Base-by-base conservation (phyloP, 1,140 invertebrate genomes). In the Brachionus angularis region DNA sequence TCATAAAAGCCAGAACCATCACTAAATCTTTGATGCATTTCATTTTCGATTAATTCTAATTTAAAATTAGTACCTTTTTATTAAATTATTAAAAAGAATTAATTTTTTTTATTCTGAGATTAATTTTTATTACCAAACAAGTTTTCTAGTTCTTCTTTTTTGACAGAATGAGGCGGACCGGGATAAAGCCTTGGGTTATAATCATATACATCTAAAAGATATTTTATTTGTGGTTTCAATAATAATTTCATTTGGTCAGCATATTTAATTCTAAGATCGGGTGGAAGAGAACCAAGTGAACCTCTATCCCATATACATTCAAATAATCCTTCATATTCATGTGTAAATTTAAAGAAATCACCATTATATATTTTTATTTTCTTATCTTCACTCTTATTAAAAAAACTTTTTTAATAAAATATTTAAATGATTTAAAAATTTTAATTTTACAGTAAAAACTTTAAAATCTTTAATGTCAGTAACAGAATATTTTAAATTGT, bases 241-340 rank as follows among this genome's bases (percentile, higher is more conserved):
- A 67, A 23, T 8, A 18, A 27, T 50, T 47, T 67, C 62, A 67
- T 47, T 29, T 47, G 42, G 12, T 44, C 39, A n/a, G 25, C 36
- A 25, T 64, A 64, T 33, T 31, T 55, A 7, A 67, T 16, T 16
- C 42, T 27, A 2, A 67, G 10, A 2, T 67, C 62, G 5, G 10
- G 31, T 33, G 33, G 62, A 29, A 67, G 62, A 1, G 62, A 39
- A n/a, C 25, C 42, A 7, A 34, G 47, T 18, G 62, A 18, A 10
- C 62, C 62, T 67, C 62, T 67, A 31, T 67, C 62, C 62, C 62
- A 67, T 25, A 67, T 42, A 47, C 62, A 67, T 31, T 67, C 62
- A 29, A 67, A 67, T 36, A 23, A 16, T 16, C 47, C 25, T 29
- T 67, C 62, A 25, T 47, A 29, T 47, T 67, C 27, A 18, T 39